Evolutionary conservation across 2,113 vertebrate species (phyloP).

Genomic region (Lasiurus borealis): DNA sequence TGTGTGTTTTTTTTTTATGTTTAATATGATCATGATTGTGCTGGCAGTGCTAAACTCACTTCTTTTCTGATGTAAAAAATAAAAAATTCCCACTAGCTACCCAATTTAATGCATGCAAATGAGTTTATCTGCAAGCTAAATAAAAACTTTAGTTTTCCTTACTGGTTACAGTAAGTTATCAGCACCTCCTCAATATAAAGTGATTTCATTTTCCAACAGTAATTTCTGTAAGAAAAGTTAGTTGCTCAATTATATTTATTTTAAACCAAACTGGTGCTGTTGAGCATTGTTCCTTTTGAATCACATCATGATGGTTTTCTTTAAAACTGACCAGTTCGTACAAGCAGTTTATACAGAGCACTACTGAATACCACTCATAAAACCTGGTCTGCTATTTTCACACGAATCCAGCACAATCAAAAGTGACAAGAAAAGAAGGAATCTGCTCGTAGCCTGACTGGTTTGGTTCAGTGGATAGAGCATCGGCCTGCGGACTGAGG

Average conservation of each 20-base stretch:
- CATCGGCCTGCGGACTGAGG: too few relatives aligned
- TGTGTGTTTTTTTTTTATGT: slow-evolving; percentile 43
- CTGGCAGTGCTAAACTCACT: neutral
- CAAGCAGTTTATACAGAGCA: neutral
- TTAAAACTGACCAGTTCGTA: neutral
- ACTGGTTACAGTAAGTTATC: neutral
- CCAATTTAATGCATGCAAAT: slow-evolving; percentile 38
- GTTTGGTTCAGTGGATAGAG: too few relatives aligned
- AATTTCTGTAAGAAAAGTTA: slow-evolving; percentile 18
- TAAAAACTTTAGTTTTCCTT: slow-evolving; percentile 42
- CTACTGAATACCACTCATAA: neutral
- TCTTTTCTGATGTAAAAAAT: slow-evolving; percentile 35
- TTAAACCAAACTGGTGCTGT: neutral
- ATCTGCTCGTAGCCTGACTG: too few relatives aligned
- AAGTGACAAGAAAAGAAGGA: too few relatives aligned
- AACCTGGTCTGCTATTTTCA: neutral
- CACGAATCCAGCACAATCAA: neutral
- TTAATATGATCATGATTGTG: slow-evolving; percentile 54
- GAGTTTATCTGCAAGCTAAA: slow-evolving; percentile 2
- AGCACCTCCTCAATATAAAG: neutral
- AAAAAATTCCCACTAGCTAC: neutral
- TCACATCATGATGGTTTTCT: neutral
- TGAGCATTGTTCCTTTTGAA: neutral
- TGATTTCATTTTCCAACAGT: slow-evolving; percentile 33
- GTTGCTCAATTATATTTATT: neutral